Percentiles rank a stretch among this genome's conserved stretches.
These are phyloP conservation scores for Caenorhabditis sp. DNA, from an alignment of 2,888 invertebrate species.

Conservation along the genomic window DNA sequence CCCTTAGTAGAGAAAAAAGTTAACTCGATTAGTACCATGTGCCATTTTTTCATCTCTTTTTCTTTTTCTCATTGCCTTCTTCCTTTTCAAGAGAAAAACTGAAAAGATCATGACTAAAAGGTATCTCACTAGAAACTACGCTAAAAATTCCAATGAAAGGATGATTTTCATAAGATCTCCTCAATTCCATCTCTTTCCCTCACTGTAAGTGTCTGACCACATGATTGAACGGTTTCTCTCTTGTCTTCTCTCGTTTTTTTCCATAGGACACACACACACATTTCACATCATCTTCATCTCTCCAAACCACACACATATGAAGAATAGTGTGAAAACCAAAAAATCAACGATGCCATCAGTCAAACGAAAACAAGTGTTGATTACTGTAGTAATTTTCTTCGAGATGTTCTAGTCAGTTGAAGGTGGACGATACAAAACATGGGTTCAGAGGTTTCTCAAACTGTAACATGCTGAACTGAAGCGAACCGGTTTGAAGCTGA, in stretches of 20 bases:
- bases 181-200: no score
- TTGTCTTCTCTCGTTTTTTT: slow-evolving; percentile 17
- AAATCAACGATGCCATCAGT: slow-evolving; percentile 53
- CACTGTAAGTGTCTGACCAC: slow-evolving; percentile 22
- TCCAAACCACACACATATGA: not conserved
- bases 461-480: slow-evolving; percentile 21
- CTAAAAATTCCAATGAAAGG: no score
- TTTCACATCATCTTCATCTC: not conserved
- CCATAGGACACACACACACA: not conserved
- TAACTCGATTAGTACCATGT: slow-evolving; percentile 10
- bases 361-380: no score
- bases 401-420: no score
- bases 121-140: slow-evolving; percentile 37
- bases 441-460: slow-evolving; percentile 30
- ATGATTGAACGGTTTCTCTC: slow-evolving; percentile 60
- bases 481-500: slow-evolving; percentile 46
- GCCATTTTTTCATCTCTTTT: no score
- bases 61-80: no score
- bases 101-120: slow-evolving; percentile 19
- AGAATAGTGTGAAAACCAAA: slow-evolving; percentile 37
- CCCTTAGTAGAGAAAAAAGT: slow-evolving; percentile 6
- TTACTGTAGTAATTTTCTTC: no score
- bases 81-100: not conserved
- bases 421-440: slow-evolving; percentile 27
- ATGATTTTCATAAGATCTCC: slow-evolving; percentile 48